Evolutionary conservation across 2,113 vertebrate species (phyloP).

Genomic region (Synchiropus splendidus): DNA sequence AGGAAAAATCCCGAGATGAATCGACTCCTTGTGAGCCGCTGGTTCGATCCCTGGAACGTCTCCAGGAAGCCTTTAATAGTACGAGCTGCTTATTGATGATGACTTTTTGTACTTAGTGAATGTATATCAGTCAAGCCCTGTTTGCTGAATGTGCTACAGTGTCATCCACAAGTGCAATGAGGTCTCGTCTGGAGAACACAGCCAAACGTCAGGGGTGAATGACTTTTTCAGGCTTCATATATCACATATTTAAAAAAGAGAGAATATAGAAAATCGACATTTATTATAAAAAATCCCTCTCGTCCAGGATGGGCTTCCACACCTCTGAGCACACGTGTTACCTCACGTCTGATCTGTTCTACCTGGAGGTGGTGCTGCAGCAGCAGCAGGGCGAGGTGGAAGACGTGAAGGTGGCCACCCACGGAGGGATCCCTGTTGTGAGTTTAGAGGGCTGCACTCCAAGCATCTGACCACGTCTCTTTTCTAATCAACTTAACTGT

Average conservation of each 20-base stretch:
- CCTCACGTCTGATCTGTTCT: slow-evolving; percentile 76
- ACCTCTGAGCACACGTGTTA: slow-evolving; percentile 69
- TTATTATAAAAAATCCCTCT: too few species aligned
- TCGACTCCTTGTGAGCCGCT: slow-evolving; percentile 42
- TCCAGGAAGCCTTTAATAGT: slow-evolving; percentile 70
- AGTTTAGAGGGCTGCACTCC: slow-evolving; percentile 4
- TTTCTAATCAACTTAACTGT: slow-evolving; percentile 8
- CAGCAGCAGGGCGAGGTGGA: slow-evolving; percentile 60
- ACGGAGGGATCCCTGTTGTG: slow-evolving; percentile 69
- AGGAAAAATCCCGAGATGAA: slow-evolving; percentile 57
- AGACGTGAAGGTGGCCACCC: slow-evolving; percentile 72
- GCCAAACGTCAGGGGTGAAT: slow-evolving; percentile 72
- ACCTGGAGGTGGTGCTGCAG: slow-evolving; percentile 73
- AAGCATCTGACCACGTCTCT: not conserved
- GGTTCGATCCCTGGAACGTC: slow-evolving; percentile 62
- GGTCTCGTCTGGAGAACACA: slow-evolving; percentile 66
- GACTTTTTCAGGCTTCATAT: not conserved
- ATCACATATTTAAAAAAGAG: too few species aligned
- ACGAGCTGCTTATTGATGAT: slow-evolving; percentile 10
- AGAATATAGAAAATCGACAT: not conserved
- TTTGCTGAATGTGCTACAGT: slow-evolving; percentile 48
- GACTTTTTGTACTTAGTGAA: not conserved
- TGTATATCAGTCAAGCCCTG: not conserved
- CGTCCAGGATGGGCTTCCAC: slow-evolving; percentile 68
- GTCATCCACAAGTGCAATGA: slow-evolving; percentile 58